Evolutionary conservation across 2,113 vertebrate species (phyloP).

Genomic region (Lanius collurio): DNA sequence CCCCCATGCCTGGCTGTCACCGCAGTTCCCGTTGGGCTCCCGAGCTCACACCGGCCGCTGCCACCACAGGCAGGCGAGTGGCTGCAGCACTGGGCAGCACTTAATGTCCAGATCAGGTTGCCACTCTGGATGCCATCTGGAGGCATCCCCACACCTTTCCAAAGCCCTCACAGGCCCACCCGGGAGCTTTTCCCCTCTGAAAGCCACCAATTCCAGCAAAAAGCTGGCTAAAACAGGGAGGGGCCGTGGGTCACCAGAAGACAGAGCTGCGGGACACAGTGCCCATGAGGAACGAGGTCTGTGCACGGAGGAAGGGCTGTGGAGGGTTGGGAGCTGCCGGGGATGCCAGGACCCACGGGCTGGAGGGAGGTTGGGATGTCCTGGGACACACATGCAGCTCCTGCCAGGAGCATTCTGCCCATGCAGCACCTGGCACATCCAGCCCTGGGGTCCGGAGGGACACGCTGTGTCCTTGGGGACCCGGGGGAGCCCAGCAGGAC

Average conservation of each 20-base stretch:
- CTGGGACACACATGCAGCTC: not conserved
- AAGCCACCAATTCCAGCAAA: not conserved
- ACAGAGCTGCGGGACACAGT: no score
- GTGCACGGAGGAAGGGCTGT: rapidly evolving
- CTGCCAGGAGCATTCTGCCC: not conserved
- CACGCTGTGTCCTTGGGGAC: not conserved
- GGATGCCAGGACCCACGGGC: not conserved
- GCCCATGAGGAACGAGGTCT: rapidly evolving
- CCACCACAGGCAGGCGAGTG: not conserved
- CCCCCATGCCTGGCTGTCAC: not conserved
- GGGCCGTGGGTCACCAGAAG: not conserved
- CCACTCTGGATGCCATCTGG: not conserved
- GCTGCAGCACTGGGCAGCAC: not conserved
- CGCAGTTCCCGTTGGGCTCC: not conserved
- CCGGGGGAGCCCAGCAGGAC: rapidly evolving
- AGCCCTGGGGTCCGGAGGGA: not conserved
- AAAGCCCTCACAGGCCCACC: not conserved
- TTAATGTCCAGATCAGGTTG: not conserved
- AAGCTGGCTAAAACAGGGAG: not conserved
- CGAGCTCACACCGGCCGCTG: rapidly evolving
- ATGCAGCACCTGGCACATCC: rapidly evolving
- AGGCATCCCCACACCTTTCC: not conserved
- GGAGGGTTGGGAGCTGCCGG: not conserved
- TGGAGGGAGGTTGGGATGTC: not conserved
- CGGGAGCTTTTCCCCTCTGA: rapidly evolving